A percentile compares a stretch with the other conserved stretches of the same genome.
Conservation (phyloP, 2,797 vertebrate species). For the Lophius americanus region DNA sequence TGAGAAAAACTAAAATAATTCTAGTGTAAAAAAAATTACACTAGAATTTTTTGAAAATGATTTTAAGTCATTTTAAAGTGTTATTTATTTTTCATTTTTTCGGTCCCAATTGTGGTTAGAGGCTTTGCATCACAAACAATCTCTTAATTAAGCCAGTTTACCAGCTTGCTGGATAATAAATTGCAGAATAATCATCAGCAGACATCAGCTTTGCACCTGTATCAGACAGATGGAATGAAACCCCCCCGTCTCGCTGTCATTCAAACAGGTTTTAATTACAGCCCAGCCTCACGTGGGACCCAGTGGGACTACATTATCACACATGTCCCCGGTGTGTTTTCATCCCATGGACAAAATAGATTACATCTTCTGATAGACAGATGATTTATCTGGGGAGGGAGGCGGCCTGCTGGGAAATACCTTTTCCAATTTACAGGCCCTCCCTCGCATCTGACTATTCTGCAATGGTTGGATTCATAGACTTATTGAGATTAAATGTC, state of each 20-base stretch:
- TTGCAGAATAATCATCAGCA: constrained; percentile 5
- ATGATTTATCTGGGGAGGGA: constrained; percentile 31
- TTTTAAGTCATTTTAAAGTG: too few relatives aligned
- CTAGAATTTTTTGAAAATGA: too few relatives aligned
- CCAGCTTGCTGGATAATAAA: constrained; percentile 12
- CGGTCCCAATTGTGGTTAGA: constrained; percentile 5
- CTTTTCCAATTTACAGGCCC: constrained; percentile 31
- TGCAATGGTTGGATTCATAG: constrained; percentile 55
- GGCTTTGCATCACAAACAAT: constrained; percentile 5
- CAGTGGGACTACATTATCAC: constrained; percentile 37
- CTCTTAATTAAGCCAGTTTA: constrained; percentile 50
- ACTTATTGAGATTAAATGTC: constrained; percentile 38
- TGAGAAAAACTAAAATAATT: too few relatives aligned
- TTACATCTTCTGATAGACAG: constrained; percentile 27
- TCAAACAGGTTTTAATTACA: constrained; percentile 59
- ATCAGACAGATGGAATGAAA: constrained; percentile 41
- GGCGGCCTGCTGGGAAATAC: constrained; percentile 49
- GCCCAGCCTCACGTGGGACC: constrained; percentile 6
- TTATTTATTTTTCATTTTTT: too few relatives aligned
- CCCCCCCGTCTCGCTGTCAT: constrained; percentile 15
- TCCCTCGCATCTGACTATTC: constrained; percentile 14
- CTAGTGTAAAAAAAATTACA: too few relatives aligned
- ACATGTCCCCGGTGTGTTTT: constrained; percentile 25
- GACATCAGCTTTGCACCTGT: constrained; percentile 12
- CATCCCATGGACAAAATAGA: constrained; percentile 33